These are phyloP conservation scores for Eupithecia abbreviata DNA, from an alignment of 2,888 invertebrate species.

Conservation along the genomic window DNA sequence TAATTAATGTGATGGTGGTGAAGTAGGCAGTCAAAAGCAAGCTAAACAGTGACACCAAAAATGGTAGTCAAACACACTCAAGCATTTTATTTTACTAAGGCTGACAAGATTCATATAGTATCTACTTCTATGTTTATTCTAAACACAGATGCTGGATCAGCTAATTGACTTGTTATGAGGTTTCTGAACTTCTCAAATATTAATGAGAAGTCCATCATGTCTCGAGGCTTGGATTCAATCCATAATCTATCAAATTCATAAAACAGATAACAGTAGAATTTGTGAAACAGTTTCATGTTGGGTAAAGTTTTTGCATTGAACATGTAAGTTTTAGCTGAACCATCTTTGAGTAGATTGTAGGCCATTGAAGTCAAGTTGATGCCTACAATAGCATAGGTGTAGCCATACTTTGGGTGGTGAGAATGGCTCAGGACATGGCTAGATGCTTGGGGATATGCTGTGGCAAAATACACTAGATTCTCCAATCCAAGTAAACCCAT, in stretches of 20 bases:
- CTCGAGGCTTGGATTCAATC: slow-evolving; percentile 94
- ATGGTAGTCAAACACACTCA: neutral
- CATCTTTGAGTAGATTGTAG: slow-evolving; percentile 90
- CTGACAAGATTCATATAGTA: slow-evolving; percentile 63
- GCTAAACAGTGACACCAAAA: slow-evolving; percentile 6
- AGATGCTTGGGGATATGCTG: slow-evolving; percentile 90
- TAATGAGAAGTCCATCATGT: slow-evolving; percentile 97
- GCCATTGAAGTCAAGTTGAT: slow-evolving; percentile 98
- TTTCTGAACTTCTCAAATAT: slow-evolving; percentile 94
- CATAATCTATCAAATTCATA: slow-evolving; percentile 97
- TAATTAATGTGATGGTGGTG: neutral
- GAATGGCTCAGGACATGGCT: slow-evolving; percentile 94
- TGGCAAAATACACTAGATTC: slow-evolving; percentile 94
- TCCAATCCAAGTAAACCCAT: slow-evolving; percentile 98
- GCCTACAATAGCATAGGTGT: slow-evolving; percentile 95
- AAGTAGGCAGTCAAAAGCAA: neutral
- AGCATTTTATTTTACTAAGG: neutral
- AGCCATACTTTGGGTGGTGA: slow-evolving; percentile 94
- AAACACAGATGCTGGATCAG: slow-evolving; percentile 88
- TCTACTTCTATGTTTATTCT: slow-evolving; percentile 92
- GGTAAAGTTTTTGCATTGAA: slow-evolving; percentile 91
- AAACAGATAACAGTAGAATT: slow-evolving; percentile 96
- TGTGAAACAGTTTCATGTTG: slow-evolving; percentile 91
- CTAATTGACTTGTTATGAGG: slow-evolving; percentile 86
- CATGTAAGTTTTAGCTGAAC: slow-evolving; percentile 94